Evolutionary conservation across 2,888 invertebrate genomes (phyloP), one percentile per base, ranked within the genome.

Genomic region (Drosophila austrosaltans): DNA sequence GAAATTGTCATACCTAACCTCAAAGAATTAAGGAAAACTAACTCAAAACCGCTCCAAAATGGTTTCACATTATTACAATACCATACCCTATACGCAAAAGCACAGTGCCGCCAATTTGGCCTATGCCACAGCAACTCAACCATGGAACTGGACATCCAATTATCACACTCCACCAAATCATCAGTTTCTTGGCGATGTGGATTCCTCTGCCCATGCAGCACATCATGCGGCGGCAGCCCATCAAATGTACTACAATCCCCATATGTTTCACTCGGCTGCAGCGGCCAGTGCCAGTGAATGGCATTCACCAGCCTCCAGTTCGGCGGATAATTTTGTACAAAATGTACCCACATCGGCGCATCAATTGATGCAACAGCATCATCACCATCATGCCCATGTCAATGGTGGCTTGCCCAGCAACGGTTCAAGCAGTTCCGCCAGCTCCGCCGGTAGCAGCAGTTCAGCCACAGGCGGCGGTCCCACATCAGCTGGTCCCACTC

Each of bases 41-140:
- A 56, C 10, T 20, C 1, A 2, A 48, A 48, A 4, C 0, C 3
- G 48, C 48, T 10, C 48, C 66, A 89, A 79, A 68, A 96, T 96
- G 96, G 95, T 96, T 93, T 95, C 85, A 6, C 87, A 89, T 40
- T 96, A 96, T 92, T 96, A 92, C 93, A 95, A 92, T 93, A 78
- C 95, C 89, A 93, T 94, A 92, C 94, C 95, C 93, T 95, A 95
- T 92, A 94, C 94, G 91, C 92, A 92, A 78, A 95, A 95, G 92
- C 95, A 95, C 79, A 94, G 93, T 92, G 91, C 92, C 59, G 90
- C 92, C 62, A 94, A 94, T 92, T 93, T 94, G 88, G 93, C 94
- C 72, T 94, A 94, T 89, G 85, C 86, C 56, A 82, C 87, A 7
- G 71, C 82, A 20, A 79, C 87, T 20, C 92, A 91, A 48, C 87